Base-by-base conservation (phyloP, 2,888 invertebrate genomes). In the Harpalus rubripes region DNA sequence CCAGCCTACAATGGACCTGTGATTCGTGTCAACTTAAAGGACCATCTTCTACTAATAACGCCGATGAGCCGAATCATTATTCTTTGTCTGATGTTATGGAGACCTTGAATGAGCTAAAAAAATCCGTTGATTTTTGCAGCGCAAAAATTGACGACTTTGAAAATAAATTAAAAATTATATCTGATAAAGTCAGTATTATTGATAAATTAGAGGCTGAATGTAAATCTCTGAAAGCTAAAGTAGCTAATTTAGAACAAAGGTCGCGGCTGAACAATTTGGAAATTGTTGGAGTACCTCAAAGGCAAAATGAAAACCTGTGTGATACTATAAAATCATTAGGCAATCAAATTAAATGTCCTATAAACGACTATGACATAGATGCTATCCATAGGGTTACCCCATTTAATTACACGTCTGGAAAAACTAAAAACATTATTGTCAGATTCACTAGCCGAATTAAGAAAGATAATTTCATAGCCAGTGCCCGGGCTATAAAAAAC, bases 71-170 rank as follows among this genome's bases (percentile, higher is more conserved):
- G n/a, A 58, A 1, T 15, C 16, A 63, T 3, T 16, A 22, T 12
- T 16, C 65, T 32, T 7, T 65, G 65, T 7, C 7, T 1, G 65
- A 65, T 8, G 10, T 65, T 32, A 65, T 65, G 65, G 5, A 32
- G 2, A 7, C 2, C 3, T 12, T 65, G 12, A 32, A 4, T 10
- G 65, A 65, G 8, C 10, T 65, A 26, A 26, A 65, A 12, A 6
- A 12, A 10, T 65, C 26, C 6, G 65, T 65, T 12, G 39, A 65
- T 2, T 65, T 65, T 39, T 65, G 65, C 10, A n/a, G 32, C 7
- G 18, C 5, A 5, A 65, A 65, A 32, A 65, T 65, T 12, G 39
- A 65, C 15, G 65, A 65, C 26, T 65, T 65, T 65, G 65, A 65
- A 65, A 10, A 7, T 32, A 65, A 65, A 32, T 7, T 65, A 2